Conservation (phyloP, 1,140 invertebrate species). For the Drosophila arawakana region DNA sequence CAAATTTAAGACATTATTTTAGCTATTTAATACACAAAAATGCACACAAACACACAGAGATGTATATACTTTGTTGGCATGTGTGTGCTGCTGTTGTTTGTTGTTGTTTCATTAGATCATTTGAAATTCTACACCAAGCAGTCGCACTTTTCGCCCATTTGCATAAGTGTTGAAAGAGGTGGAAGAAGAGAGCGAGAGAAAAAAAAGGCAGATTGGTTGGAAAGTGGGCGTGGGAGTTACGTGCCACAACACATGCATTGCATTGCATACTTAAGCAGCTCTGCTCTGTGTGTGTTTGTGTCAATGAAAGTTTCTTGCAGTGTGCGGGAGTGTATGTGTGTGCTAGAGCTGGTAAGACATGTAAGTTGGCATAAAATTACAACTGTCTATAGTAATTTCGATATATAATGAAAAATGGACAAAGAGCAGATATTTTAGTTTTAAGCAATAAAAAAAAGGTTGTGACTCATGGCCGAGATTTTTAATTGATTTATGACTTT, state of each 20-base stretch:
- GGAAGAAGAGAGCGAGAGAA: not conserved
- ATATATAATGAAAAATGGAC: too few relatives aligned
- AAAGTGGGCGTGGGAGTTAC: not conserved
- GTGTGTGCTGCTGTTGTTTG: slow-evolving; percentile 40
- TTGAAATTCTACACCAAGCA: slow-evolving; percentile 76
- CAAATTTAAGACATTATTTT: slow-evolving; percentile 5
- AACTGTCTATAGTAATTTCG: too few relatives aligned
- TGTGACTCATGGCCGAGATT: too few relatives aligned
- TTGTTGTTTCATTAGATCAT: slow-evolving; percentile 73
- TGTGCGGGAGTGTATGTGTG: slow-evolving; percentile 7
- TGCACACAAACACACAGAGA: not conserved
- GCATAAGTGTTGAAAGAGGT: slow-evolving; percentile 43
- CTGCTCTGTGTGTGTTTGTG: slow-evolving; percentile 24
- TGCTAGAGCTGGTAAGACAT: too few relatives aligned
- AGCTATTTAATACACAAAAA: not conserved
- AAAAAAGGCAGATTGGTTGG: not conserved
- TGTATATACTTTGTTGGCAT: slow-evolving; percentile 8
- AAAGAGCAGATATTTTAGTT: too few relatives aligned
- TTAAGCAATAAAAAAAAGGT: too few relatives aligned
- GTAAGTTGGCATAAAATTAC: too few relatives aligned
- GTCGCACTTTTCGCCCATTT: slow-evolving; percentile 66
- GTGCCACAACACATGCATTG: slow-evolving; percentile 29
- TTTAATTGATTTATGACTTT: too few relatives aligned
- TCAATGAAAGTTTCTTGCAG: not conserved
- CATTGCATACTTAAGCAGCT: slow-evolving; percentile 58